Base-by-base conservation (phyloP, 2,113 vertebrate species). In the Catharus fuscescens region DNA sequence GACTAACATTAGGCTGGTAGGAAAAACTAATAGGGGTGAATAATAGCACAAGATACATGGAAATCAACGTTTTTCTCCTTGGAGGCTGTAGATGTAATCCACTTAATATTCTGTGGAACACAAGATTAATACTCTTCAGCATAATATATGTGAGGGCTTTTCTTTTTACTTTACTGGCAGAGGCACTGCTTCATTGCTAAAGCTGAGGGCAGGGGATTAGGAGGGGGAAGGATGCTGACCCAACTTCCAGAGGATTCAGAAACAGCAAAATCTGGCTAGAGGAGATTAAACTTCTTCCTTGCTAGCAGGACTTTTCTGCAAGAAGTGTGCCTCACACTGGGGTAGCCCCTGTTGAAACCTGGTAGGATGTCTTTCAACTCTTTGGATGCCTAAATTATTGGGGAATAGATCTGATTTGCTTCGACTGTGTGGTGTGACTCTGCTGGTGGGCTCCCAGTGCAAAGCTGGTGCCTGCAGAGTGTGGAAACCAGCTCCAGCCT, bases 91-190 rank as follows among this genome's bases (percentile, higher is more conserved):
- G 72, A 92, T 94, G 79, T 93, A 97, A 96, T 96, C 95, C 93
- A 92, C 72, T 95, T 95, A 97, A 93, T 94, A 71, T 94, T 96
- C 93, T 92, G 90, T 93, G 88, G 67, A 95, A 95, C 85, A 88
- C 72, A 80, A 90, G 88, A 96, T 97, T 94, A 95, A 92, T 96
- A 86, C 94, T 82, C 90, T 94, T 95, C 36, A 23, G 78, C n/a
- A 70, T 74, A 92, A 84, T 92, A 3, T 57, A 84, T 60, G n/a
- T 56, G 40, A 92, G 52, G 53, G 83, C 86, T 92, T 97, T 89
- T 93, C 88, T 52, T 86, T 95, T 66, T 54, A 62, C 76, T 44
- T 90, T 34, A 54, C 79, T 92, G 85, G 60, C 81, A 86, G 93
- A 90, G 85, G 59, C 67, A 34, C 36, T 6, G 7, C 70, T 81